Base-by-base conservation (phyloP, 1,140 invertebrate species). In the Formica selysi region DNA sequence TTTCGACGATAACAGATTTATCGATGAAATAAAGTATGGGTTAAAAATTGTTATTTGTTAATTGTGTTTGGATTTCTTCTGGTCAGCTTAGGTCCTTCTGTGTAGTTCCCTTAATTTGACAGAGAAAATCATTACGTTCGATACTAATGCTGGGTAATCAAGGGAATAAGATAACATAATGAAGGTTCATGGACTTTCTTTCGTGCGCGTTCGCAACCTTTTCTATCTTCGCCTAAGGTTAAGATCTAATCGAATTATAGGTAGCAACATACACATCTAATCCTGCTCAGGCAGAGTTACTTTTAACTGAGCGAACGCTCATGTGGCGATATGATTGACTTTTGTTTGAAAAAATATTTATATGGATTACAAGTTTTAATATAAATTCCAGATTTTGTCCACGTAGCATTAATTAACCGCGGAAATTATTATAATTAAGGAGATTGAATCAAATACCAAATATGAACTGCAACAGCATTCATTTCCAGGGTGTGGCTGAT, bases 241-340 rank as follows among this genome's bases (percentile, higher is more conserved):
- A 93, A 92, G 92, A 84, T 94, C 92, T 94, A 95, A 95, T 94
- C 93, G 92, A 94, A 94, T 95, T 94, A 94, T 94, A 93, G 92
- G 76, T 91, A 86, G 78, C 87, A 90, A 87, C 89, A 86, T 89
- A 91, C 89, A 87, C 90, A 91, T 91, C 92, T 91, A 87, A 91
- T 90, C 90, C 84, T 76, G 81, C 79, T 62, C 65, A 19, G 1
- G 16, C 3, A 51, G 44, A 87, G 44, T 79, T 80, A 44, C 13
- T 57, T 59, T 86, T 88, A 86, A 88, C 76, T 51, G 48, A 65
- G 3, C 11, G 62, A 67, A 36, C 29, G 61, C 11, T 67, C 26
- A 13, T 44, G 44, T 16, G 8, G 10, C 57, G 26, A 32, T 32
- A 54, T 36, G 16, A 74, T 41, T 38, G 32, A 76, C 38, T 59